These are phyloP conservation scores for Phortica variegata DNA, from an alignment of 1,140 invertebrate genomes.

Conservation along the genomic window DNA sequence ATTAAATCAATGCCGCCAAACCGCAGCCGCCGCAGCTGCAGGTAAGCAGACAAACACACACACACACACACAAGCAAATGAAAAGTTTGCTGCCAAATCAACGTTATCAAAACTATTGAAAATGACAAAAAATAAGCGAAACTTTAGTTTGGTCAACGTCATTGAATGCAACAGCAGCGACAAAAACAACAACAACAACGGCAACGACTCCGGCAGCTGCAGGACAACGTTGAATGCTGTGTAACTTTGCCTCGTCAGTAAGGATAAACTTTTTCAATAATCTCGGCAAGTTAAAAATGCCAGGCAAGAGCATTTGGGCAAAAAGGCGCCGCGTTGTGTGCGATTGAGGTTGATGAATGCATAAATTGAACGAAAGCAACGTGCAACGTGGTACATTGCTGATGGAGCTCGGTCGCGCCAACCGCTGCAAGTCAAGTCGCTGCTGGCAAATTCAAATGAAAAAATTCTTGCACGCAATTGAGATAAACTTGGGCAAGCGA, in stretches of 20 bases:
- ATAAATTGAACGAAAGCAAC: conserved; percentile 20
- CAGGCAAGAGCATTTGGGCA: conserved; percentile 15
- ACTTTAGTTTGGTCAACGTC: too few species aligned
- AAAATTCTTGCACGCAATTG: conserved; percentile 19
- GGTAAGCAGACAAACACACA: conserved; percentile 16
- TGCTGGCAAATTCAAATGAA: conserved; percentile 39
- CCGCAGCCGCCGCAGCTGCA: conserved; percentile 16
- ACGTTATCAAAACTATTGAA: conserved; percentile 30
- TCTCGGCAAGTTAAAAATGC: conserved; percentile 38
- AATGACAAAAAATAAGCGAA: conserved; percentile 30
- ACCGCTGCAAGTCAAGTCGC: background rate
- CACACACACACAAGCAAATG: conserved; percentile 10
- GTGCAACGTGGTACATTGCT: background rate
- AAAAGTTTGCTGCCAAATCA: conserved; percentile 15
- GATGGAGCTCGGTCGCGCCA: background rate
- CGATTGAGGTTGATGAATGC: conserved; percentile 31
- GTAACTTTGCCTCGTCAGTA: too few species aligned
- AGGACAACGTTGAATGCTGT: too few species aligned
- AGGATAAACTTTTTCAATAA: conserved; percentile 47
- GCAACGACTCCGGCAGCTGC: too few species aligned
- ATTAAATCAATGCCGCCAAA: conserved; percentile 36
- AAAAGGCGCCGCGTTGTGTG: conserved; percentile 23
- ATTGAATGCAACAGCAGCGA: too few species aligned
- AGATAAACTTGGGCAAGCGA: too few species aligned
- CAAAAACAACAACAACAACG: too few species aligned